phyloP scores from a whole-genome alignment of 2,888 invertebrate species.

The Caenorhabditis doughertyi region DNA sequence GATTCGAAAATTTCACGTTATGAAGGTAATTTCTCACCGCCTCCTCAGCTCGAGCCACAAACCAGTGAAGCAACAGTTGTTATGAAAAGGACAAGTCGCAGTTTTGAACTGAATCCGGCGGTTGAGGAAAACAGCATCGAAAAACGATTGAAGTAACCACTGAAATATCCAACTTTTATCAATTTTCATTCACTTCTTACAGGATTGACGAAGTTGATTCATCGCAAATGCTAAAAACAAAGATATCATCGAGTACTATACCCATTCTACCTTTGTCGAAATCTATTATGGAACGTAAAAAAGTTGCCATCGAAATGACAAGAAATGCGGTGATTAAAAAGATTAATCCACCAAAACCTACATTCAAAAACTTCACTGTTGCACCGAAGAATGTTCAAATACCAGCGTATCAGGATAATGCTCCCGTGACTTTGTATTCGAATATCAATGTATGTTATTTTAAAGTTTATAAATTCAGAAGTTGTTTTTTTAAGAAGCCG shows the following conservation, averaged over 20 bases:
- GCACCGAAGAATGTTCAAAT: conserved; percentile 59
- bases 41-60: conserved; percentile 39
- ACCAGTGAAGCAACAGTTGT: background rate
- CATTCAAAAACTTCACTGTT: conserved; percentile 23
- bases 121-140: background rate
- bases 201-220: conserved; percentile 27
- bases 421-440: conserved; percentile 48
- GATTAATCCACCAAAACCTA: background rate
- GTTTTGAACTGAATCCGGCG: background rate
- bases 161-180: background rate
- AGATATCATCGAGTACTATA: conserved; percentile 29
- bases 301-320: conserved; percentile 47
- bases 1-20: background rate
- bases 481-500: conserved; percentile 32
- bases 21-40: conserved; percentile 17
- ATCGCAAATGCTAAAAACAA: conserved; percentile 44
- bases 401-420: conserved; percentile 50
- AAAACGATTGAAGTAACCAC: background rate
- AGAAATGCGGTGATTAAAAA: conserved; percentile 37
- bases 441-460: conserved; percentile 24
- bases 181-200: background rate
- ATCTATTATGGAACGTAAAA: conserved; percentile 61
- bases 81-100: background rate
- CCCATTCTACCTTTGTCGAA: conserved; percentile 54
- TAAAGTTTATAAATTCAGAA: background rate